Evolutionary conservation across 2,797 vertebrate species (phyloP), one percentile per base, ranked within the genome.

Genomic region (Sebastes elongatus): DNA sequence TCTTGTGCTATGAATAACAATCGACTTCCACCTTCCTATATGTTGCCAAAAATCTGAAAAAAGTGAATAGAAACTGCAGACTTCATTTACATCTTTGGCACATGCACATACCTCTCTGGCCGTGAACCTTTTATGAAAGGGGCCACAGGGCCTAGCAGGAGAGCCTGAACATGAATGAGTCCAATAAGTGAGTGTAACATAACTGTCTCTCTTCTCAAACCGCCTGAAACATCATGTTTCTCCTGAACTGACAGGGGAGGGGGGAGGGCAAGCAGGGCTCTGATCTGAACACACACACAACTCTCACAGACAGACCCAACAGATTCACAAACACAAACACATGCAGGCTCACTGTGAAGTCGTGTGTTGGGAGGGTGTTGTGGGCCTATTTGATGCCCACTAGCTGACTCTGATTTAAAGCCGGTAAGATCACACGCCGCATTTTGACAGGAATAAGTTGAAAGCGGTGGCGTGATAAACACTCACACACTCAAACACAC

Each of bases 381-480:
- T 10, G 49, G 61, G 55, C 13, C 23, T 18, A 60, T 76, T 69
- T 62, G 68, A 78, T 73, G 65, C 56, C 72, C 60, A 68, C 30
- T 65, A 62, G 68, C 70, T 62, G 69, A 52, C n/a, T 86, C 38
- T 0, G 5, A 56, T 71, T 74, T 46, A 18, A 6, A 68, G 57
- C 32, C n/a, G 5, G 38, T 60, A 6, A 69, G 61, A 82, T 87
- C 59, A 71, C 73, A 82, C 14, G 8, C 69, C 66, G 64, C 60
- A 75, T 65, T 84, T 46, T 78, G 86, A 86, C 63, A 72, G 76
- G 62, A 61, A 33, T 5, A 22, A 49, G 38, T 57, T 76, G 27
- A 59, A 67, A 76, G 49, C 53, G 14, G 27, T 25, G 1, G 7
- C 6, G 3, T 18, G 9, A 33, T 53, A 55, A 68, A 78, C 8